Conservation (phyloP, 2,113 vertebrate species). For the Syrmaticus mikado region DNA sequence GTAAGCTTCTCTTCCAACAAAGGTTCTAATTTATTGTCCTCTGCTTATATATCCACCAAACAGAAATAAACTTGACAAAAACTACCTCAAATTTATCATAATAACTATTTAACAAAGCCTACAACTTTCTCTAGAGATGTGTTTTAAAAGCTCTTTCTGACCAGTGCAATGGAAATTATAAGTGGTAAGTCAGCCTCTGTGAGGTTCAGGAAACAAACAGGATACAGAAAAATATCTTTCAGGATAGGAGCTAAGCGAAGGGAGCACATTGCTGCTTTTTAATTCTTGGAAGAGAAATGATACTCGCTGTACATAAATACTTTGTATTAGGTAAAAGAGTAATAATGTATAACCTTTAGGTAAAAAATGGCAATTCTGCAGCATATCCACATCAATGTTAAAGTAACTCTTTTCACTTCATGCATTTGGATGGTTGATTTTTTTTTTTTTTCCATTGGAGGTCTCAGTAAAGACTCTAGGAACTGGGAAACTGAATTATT, state of each 20-base stretch:
- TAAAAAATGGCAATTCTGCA: background rate
- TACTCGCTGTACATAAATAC: background rate
- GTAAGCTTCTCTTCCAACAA: background rate
- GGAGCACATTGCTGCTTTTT: background rate
- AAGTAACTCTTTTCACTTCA: background rate
- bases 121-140: background rate
- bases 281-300: background rate
- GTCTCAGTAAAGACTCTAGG: background rate
- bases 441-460: background rate
- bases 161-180: background rate
- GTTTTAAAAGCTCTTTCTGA: background rate
- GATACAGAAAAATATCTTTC: background rate
- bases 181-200: too few relatives aligned
- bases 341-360: background rate
- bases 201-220: background rate
- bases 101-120: background rate
- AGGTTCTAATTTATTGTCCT: background rate
- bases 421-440: background rate
- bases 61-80: background rate
- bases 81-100: background rate
- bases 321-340: background rate
- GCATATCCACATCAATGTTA: background rate
- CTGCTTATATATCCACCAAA: background rate
- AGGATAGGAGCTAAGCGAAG: background rate
- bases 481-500: background rate